These are phyloP conservation scores for Arctia plantaginis DNA, from an alignment of 2,888 invertebrate species.

Conservation along the genomic window DNA sequence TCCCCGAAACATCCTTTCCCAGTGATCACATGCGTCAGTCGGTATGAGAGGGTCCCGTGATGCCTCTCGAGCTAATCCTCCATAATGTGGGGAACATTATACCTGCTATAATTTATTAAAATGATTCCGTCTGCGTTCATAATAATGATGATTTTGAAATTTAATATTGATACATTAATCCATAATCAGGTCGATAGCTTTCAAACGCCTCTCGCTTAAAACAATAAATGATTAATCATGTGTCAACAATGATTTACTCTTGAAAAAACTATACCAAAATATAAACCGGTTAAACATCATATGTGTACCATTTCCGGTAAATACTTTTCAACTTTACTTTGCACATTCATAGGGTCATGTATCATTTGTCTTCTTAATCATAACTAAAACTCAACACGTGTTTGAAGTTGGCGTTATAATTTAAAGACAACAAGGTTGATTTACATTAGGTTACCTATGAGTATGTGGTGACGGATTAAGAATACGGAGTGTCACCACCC, in stretches of 20 bases:
- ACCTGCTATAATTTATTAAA: neutral
- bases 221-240: constrained; percentile 33
- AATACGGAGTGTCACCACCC: too few species aligned
- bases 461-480: too few species aligned
- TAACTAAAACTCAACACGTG: neutral
- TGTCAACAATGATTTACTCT: constrained; percentile 37
- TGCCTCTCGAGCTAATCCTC: too few species aligned
- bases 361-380: neutral
- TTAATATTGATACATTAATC: neutral
- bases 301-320: constrained; percentile 37
- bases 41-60: too few species aligned
- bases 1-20: too few species aligned
- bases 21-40: too few species aligned
- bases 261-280: constrained; percentile 25
- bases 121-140: neutral
- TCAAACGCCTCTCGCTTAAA: neutral
- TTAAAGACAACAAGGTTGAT: too few species aligned
- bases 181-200: constrained; percentile 9
- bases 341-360: constrained; percentile 17
- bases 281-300: constrained; percentile 30
- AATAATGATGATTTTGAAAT: neutral
- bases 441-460: too few species aligned
- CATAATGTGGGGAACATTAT: too few species aligned
- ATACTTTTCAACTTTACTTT: constrained; percentile 19
- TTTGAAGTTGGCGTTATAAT: neutral